These are phyloP conservation scores for Macropodus opercularis DNA, from an alignment of 2,797 vertebrate genomes.

Conservation along the genomic window DNA sequence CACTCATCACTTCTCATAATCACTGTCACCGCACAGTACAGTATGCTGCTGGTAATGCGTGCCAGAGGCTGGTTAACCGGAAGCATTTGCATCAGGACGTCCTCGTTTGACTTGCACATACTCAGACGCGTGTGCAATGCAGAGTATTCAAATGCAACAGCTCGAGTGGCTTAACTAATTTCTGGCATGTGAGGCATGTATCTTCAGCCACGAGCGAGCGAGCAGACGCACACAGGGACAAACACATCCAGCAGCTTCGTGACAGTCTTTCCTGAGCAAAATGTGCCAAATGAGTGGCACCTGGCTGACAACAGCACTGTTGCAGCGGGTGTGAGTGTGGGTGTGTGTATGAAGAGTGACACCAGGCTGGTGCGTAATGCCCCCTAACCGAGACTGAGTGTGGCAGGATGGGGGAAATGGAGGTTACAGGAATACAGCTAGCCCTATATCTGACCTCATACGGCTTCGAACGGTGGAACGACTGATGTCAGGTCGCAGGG, in stretches of 20 bases:
- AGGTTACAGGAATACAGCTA: conserved; percentile 16
- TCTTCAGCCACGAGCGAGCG: conserved; percentile 37
- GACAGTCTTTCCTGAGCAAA: conserved; percentile 63
- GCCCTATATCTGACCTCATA: conserved; percentile 53
- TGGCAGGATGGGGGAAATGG: conserved; percentile 1
- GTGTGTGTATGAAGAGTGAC: conserved; percentile 15
- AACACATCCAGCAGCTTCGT: conserved; percentile 21
- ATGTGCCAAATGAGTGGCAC: conserved; percentile 57
- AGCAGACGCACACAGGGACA: conserved; percentile 25
- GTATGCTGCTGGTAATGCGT: conserved; percentile 27
- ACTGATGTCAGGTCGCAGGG: conserved; percentile 24
- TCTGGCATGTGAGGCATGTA: conserved; percentile 56
- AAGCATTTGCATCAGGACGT: conserved; percentile 19
- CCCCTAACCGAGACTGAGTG: conserved; percentile 17
- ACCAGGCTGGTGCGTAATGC: conserved; percentile 22
- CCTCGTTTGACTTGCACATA: neutral
- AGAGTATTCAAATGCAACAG: conserved; percentile 47
- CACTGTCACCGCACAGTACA: no score
- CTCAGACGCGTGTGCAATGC: conserved; percentile 38
- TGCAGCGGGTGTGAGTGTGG: conserved; percentile 47
- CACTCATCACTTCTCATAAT: conserved; percentile 62
- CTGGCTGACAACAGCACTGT: conserved; percentile 36
- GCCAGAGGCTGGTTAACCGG: conserved; percentile 31
- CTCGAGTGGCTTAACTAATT: conserved; percentile 58
- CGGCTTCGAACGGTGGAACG: conserved; percentile 34